Conservation (phyloP, 2,888 invertebrate genomes). For the Anagyrus pseudococci region DNA sequence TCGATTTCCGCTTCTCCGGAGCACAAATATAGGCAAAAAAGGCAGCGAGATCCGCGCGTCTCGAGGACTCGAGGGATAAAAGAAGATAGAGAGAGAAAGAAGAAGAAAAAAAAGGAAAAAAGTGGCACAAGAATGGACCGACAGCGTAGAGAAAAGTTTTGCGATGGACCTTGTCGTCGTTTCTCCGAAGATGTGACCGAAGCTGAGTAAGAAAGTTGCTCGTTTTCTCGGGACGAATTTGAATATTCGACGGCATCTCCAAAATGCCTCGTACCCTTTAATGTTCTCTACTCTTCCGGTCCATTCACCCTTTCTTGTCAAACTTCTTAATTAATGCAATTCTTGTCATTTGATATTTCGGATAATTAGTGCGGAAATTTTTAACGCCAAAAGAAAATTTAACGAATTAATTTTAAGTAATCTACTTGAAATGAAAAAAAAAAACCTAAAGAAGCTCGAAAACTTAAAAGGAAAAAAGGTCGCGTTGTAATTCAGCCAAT, state of each 20-base stretch:
- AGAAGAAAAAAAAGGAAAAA: too few relatives aligned
- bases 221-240: conserved; percentile 32
- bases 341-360: conserved; percentile 2
- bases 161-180: conserved; percentile 17
- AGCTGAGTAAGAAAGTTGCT: neutral
- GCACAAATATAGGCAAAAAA: conserved; percentile 16
- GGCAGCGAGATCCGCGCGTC: neutral
- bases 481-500: too few relatives aligned
- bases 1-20: conserved; percentile 23
- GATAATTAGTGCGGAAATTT: conserved; percentile 14
- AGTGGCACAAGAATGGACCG: conserved; percentile 11
- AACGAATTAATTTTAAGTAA: too few relatives aligned
- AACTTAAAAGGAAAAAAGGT: too few relatives aligned
- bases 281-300: neutral
- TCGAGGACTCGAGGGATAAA: conserved; percentile 2
- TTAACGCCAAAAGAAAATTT: too few relatives aligned
- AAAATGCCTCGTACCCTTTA: neutral
- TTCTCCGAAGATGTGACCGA: conserved; percentile 9
- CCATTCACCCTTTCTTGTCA: conserved; percentile 9
- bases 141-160: conserved; percentile 33
- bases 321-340: conserved; percentile 9
- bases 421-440: too few relatives aligned
- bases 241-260: conserved; percentile 32
- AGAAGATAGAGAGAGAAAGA: neutral
- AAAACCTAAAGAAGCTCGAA: too few relatives aligned